Conservation (phyloP, 2,113 vertebrate species). For the Muntiacus reevesi region DNA sequence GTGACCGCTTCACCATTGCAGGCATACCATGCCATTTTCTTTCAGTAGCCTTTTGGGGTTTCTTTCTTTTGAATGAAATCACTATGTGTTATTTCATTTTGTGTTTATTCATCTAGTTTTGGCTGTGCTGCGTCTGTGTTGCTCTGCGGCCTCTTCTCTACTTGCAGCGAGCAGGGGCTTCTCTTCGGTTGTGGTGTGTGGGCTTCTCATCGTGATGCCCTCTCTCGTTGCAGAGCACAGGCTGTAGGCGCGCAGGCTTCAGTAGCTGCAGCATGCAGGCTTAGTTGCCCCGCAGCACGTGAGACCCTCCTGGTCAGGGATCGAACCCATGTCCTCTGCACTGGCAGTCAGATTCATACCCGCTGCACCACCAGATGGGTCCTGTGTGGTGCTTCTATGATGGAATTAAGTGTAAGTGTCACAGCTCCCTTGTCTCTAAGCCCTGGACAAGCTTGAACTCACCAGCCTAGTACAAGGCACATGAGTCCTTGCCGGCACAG, state of each 20-base stretch:
- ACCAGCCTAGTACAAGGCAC: not conserved
- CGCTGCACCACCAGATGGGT: not conserved
- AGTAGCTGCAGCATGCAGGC: not conserved
- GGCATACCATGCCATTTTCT: not conserved
- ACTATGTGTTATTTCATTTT: not conserved
- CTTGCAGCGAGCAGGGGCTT: not conserved
- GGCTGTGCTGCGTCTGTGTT: not conserved
- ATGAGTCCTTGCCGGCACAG: not conserved
- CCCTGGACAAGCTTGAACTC: not conserved
- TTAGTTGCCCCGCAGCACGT: not conserved
- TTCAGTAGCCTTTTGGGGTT: not conserved
- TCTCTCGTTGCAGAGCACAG: not conserved
- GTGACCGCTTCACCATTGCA: not conserved
- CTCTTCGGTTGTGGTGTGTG: accelerated
- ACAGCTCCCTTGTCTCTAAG: not conserved
- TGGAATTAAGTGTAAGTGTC: not conserved
- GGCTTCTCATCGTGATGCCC: not conserved
- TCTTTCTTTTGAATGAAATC: not conserved
- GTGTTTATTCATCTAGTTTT: not conserved
- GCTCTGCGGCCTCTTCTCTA: not conserved
- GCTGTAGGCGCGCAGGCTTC: not conserved
- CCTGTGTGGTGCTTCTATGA: not conserved
- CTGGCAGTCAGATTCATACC: not conserved
- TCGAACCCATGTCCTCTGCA: not conserved
- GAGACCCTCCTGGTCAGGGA: not conserved